Evolutionary conservation across 2,888 invertebrate genomes (phyloP), one percentile per base, ranked within the genome.

Genomic region (Serrognathus titanus): DNA sequence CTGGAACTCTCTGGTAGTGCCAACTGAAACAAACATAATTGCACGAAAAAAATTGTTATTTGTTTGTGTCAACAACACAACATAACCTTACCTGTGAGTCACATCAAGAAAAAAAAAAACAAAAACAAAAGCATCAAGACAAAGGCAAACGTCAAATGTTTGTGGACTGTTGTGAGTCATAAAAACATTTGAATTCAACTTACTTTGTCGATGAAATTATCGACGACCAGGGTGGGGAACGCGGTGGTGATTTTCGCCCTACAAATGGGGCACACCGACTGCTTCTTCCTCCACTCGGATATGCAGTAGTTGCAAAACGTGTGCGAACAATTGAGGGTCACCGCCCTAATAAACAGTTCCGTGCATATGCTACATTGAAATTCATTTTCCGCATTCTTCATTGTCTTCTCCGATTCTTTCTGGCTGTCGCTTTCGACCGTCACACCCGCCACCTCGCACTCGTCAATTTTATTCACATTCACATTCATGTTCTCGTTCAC

Each of bases 271-370:
- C 92, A 92, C 16, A 85, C 84, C 13, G 77, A 83, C 68, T 85
- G 85, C 68, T 84, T 86, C 63, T 82, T 84, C 67, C 82, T 83
- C 91, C 92, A 92, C 65, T 79, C 77, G 0, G 78, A 75, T 57
- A 91, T 88, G 68, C 92, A 91, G 66, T 83, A 80, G 58, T 82
- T 80, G 71, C 92, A 92, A 70, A 88, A 90, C 0, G 88, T 86
- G 68, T 92, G 92, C 0, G 85, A 84, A 72, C 92, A 92, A 71
- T 82, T 85, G 10, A 90, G 76, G 0, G 87, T 86, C 3, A 83
- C 84, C 0, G 90, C 85, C 71, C 82, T 79, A 0, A 90, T 81
- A 71, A 89, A 89, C 7, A 90, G 77, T 72, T 91, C 90, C 16
- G 85, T 85, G 69, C 91, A 91, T 53, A 92, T 85, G 60, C 85